phyloP scores from a whole-genome alignment of 2,888 invertebrate species.

The Pemphredon lugubris region DNA sequence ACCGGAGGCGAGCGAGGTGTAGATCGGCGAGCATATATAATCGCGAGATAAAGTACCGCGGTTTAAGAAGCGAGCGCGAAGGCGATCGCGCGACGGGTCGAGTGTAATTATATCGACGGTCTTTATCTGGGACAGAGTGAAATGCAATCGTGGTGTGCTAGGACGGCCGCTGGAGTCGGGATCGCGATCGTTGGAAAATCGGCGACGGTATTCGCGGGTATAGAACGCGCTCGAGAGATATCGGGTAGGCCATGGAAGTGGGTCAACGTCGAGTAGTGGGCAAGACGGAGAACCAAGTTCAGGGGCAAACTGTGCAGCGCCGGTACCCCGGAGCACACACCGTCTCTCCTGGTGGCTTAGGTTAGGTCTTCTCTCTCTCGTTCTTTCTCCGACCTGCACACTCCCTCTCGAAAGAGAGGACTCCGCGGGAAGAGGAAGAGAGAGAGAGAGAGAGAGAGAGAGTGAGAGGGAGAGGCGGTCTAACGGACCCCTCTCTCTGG shows the following conservation, averaged over 20 bases:
- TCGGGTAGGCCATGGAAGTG: slow-evolving; percentile 72
- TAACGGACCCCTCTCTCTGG: slow-evolving; percentile 67
- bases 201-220: slow-evolving; percentile 27
- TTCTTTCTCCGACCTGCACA: slow-evolving; percentile 33
- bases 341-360: slow-evolving; percentile 63
- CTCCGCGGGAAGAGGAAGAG: slow-evolving; percentile 12
- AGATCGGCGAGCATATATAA: too few relatives aligned
- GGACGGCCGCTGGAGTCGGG: slow-evolving; percentile 14
- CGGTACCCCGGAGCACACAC: slow-evolving; percentile 56
- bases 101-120: not conserved
- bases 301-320: slow-evolving; percentile 76
- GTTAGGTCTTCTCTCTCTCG: slow-evolving; percentile 63
- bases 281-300: slow-evolving; percentile 78
- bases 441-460: slow-evolving; percentile 27
- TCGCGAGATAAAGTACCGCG: too few relatives aligned
- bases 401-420: slow-evolving; percentile 28
- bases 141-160: slow-evolving; percentile 44
- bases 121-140: slow-evolving; percentile 47
- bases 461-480: slow-evolving; percentile 58
- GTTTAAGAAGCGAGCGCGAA: not conserved
- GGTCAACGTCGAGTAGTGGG: slow-evolving; percentile 76
- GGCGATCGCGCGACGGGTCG: slow-evolving; percentile 6
- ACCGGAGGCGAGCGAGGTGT: too few relatives aligned
- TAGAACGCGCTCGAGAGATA: slow-evolving; percentile 37
- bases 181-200: slow-evolving; percentile 43